Percentiles rank a stretch among this genome's conserved stretches.
Conservation (phyloP, 2,113 vertebrate genomes). For the Aegithalos caudatus region DNA sequence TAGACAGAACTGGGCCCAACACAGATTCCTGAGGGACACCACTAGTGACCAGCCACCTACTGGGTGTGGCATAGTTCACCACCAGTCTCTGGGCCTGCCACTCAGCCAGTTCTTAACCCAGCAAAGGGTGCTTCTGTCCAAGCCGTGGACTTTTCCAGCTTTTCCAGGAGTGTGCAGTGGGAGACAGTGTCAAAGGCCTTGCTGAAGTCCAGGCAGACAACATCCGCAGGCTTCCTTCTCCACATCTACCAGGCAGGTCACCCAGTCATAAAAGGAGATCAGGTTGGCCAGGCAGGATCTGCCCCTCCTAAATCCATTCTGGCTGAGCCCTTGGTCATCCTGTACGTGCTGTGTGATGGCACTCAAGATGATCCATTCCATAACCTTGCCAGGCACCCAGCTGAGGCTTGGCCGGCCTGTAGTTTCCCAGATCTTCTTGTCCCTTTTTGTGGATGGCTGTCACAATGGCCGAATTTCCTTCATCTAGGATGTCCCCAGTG, state of each 20-base stretch:
- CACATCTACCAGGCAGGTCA: fast-evolving
- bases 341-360: neutral
- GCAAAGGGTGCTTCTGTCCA: too few relatives aligned
- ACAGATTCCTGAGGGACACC: neutral
- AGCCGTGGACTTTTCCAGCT: too few relatives aligned
- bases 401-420: neutral
- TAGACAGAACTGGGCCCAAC: neutral
- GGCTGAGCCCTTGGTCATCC: neutral
- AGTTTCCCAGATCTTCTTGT: neutral
- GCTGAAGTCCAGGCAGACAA: too few relatives aligned
- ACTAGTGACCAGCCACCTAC: fast-evolving
- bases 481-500: neutral
- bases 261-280: too few relatives aligned
- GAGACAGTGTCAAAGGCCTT: too few relatives aligned
- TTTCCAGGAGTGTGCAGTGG: too few relatives aligned
- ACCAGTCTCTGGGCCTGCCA: neutral
- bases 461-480: neutral
- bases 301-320: neutral
- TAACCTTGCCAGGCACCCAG: neutral
- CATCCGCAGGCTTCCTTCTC: too few relatives aligned
- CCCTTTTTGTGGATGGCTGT: neutral
- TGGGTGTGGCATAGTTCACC: neutral
- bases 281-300: neutral
- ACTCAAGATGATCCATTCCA: neutral
- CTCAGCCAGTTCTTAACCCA: neutral